phyloP scores from a whole-genome alignment of 2,797 vertebrate species.

The Jordanella pulchra region DNA sequence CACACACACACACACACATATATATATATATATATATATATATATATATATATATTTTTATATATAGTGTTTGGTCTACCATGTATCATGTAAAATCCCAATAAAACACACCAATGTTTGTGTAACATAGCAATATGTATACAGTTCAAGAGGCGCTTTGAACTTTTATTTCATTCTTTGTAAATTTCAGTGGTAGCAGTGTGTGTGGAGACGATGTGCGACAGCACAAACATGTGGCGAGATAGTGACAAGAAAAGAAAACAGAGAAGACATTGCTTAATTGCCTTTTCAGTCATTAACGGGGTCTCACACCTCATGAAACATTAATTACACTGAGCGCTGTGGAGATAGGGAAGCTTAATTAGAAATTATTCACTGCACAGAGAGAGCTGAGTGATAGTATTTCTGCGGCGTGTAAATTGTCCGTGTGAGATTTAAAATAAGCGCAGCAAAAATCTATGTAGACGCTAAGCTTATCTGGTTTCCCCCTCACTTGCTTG shows the following conservation, averaged over 20 bases:
- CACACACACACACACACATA: no score
- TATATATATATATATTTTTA: no score
- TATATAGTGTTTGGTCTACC: neutral
- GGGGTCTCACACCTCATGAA: constrained; percentile 78
- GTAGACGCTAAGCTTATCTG: constrained; percentile 50
- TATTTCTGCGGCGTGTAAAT: constrained; percentile 61
- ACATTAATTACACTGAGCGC: constrained; percentile 80
- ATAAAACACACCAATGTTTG: neutral
- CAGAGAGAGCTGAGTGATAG: constrained; percentile 62
- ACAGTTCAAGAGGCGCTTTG: neutral
- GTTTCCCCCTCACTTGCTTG: constrained; percentile 29
- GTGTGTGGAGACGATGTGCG: constrained; percentile 1
- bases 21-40: no score
- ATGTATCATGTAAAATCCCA: neutral
- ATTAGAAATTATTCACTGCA: constrained; percentile 76
- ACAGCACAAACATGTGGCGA: constrained; percentile 56
- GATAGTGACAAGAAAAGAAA: constrained; percentile 68
- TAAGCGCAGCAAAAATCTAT: constrained; percentile 40
- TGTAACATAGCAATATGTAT: neutral
- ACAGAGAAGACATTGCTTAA: constrained; percentile 73
- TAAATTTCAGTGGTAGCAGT: neutral
- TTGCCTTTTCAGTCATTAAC: constrained; percentile 82
- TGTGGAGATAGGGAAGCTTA: constrained; percentile 73
- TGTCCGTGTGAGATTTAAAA: constrained; percentile 61
- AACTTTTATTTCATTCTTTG: neutral